A percentile compares a stretch with the other conserved stretches of the same genome.
Conservation (phyloP, 2,113 vertebrate genomes). For the Oreocharis arfaki region DNA sequence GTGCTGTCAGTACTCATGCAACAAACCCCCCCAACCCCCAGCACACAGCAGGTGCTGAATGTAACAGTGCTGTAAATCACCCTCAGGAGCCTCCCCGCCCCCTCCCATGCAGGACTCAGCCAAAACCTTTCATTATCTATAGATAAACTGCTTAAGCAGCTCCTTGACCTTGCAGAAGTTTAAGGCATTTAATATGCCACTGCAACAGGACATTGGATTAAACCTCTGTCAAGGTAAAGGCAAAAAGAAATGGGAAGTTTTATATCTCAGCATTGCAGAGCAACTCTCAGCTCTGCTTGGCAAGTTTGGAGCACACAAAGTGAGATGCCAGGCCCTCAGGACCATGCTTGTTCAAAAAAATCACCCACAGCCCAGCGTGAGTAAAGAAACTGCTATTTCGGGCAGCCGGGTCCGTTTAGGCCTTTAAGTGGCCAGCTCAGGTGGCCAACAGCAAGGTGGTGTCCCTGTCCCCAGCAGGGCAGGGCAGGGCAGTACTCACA, state of each 20-base stretch:
- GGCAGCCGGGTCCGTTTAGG: rapidly evolving
- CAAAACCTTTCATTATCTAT: not conserved
- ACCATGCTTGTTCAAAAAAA: not conserved
- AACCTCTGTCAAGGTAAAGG: not conserved
- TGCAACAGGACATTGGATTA: not conserved
- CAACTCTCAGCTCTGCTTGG: not conserved
- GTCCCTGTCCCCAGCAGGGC: not conserved
- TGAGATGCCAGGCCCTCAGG: not conserved
- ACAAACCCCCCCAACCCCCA: not conserved
- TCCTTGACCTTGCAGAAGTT: not conserved
- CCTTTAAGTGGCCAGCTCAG: not conserved
- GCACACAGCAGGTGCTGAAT: not conserved
- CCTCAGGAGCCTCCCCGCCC: not conserved
- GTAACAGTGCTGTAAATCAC: not conserved
- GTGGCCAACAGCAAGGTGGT: not conserved
- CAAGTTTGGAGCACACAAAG: not conserved
- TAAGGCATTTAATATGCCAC: not conserved
- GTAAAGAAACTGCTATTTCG: rapidly evolving
- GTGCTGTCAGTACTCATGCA: slow-evolving; percentile 51
- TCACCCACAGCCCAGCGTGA: rapidly evolving
- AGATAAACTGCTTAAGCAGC: not conserved
- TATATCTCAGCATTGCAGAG: not conserved
- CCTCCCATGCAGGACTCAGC: not conserved
- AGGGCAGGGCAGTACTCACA: slow-evolving; percentile 71
- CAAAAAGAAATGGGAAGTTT: not conserved